Base-by-base conservation (phyloP, 2,797 vertebrate species). In the Chelidonichthys spinosus region DNA sequence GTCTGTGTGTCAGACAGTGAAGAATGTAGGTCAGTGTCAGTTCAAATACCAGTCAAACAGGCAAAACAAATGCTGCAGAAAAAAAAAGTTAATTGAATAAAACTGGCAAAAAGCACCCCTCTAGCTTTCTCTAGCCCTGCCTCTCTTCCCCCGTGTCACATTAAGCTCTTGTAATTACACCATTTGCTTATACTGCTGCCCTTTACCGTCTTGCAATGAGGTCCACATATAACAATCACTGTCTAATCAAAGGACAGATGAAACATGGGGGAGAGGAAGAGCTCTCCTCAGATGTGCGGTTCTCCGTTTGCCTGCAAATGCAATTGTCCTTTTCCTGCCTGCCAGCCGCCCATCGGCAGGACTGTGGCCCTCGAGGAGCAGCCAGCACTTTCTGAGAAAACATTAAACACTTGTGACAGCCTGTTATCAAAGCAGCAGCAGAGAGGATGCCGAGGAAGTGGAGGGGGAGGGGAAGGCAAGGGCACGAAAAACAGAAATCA, bases 381-480 rank as follows among this genome's bases (percentile, higher is more conserved):
- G 66, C 58, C 59, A 46, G 50, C 66, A 61, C 76, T 85, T 87
- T 87, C 61, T 42, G 65, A 83, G 78, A 60, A 76, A 76, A 88
- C 68, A 32, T 73, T 90, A 85, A 93, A 82, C 64, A 66, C 62
- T 82, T 65, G 73, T 91, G 93, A 92, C 90, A 91, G 85, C 63
- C 84, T 83, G 79, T 87, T 86, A 85, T 89, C 79, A 85, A 77
- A 72, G 42, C 74, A 49, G 71, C 62, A 55, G 76, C 49, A 42
- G 11, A 63, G 54, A 64, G 69, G 55, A 75, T 32, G 69, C 14
- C 0, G 25, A 62, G 42, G 42, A 42, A 18, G 36, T 17, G 37
- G 55, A 50, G 25, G 63, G 64, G 42, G 18, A 32, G 14, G 58
- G 18, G 44, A 37, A 5, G 53, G 63, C 32, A 54, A 50, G 5